Evolutionary conservation across 2,888 invertebrate genomes (phyloP).

Genomic region (Erannis defoliaria): DNA sequence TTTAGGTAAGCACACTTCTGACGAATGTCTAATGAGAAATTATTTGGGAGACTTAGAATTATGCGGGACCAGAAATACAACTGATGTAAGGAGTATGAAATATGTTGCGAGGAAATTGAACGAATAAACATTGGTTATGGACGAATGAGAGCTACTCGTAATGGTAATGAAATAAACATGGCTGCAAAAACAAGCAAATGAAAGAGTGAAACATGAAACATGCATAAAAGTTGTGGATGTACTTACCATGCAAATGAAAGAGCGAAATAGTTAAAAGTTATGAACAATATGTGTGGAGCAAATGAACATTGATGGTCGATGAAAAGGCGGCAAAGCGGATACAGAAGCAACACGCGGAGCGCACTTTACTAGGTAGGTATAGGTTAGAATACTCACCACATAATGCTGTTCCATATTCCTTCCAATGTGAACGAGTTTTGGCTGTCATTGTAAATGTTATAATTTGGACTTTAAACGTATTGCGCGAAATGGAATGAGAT

Average conservation of each 20-base stretch:
- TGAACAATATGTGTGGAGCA: slow-evolving; percentile 13
- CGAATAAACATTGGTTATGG: slow-evolving; percentile 7
- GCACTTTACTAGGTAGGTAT: slow-evolving; percentile 56
- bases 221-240: too few relatives aligned
- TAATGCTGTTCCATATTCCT: slow-evolving; percentile 86
- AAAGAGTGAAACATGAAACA: slow-evolving; percentile 2
- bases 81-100: neutral
- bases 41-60: too few relatives aligned
- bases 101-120: neutral
- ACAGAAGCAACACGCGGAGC: slow-evolving; percentile 50
- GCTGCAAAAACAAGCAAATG: slow-evolving; percentile 33
- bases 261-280: slow-evolving; percentile 16
- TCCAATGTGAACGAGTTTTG: slow-evolving; percentile 86
- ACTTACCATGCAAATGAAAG: slow-evolving; percentile 23
- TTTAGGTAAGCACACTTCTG: neutral
- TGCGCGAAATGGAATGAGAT: slow-evolving; percentile 84
- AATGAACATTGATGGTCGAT: slow-evolving; percentile 34
- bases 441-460: slow-evolving; percentile 79
- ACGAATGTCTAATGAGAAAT: too few relatives aligned
- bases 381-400: slow-evolving; percentile 85
- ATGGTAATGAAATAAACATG: slow-evolving; percentile 37
- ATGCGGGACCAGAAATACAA: too few relatives aligned
- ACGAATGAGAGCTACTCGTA: slow-evolving; percentile 39
- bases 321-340: slow-evolving; percentile 51
- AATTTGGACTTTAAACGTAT: slow-evolving; percentile 67